These are phyloP conservation scores for Trachythela sp. DNA, from an alignment of 64 coral and sea anemone species.

Conservation along the genomic window DNA sequence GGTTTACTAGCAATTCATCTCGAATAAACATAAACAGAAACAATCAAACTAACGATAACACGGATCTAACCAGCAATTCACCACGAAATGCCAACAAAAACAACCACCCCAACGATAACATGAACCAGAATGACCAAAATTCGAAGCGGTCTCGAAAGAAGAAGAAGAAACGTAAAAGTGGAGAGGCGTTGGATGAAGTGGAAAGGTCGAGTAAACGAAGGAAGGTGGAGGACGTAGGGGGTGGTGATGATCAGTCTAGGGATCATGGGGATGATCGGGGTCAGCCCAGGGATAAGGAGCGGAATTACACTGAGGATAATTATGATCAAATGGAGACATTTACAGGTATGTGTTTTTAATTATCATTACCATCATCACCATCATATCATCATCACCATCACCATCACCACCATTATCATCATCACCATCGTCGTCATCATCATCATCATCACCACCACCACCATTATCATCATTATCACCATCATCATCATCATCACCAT, in stretches of 20 bases:
- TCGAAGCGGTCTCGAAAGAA: background rate
- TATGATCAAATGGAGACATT: background rate
- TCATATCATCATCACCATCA: too few species aligned
- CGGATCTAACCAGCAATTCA: background rate
- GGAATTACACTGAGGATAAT: background rate
- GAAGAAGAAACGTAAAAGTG: background rate
- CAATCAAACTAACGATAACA: background rate
- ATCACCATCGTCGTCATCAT: too few species aligned
- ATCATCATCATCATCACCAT: too few species aligned
- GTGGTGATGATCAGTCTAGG: background rate
- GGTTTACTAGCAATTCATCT: background rate
- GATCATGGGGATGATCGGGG: background rate
- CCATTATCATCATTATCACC: too few species aligned
- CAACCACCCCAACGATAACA: background rate
- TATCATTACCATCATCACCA: too few species aligned
- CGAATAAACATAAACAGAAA: background rate
- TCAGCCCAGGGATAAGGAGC: background rate
- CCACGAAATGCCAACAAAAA: background rate
- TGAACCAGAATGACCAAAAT: background rate
- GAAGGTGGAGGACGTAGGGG: background rate
- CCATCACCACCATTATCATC: too few species aligned
- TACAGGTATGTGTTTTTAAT: background rate
- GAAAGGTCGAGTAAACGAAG: background rate
- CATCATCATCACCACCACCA: too few species aligned
- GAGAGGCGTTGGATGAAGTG: background rate